phyloP scores from a whole-genome alignment of 2,797 vertebrate genomes.

The Pitangus sulphuratus region DNA sequence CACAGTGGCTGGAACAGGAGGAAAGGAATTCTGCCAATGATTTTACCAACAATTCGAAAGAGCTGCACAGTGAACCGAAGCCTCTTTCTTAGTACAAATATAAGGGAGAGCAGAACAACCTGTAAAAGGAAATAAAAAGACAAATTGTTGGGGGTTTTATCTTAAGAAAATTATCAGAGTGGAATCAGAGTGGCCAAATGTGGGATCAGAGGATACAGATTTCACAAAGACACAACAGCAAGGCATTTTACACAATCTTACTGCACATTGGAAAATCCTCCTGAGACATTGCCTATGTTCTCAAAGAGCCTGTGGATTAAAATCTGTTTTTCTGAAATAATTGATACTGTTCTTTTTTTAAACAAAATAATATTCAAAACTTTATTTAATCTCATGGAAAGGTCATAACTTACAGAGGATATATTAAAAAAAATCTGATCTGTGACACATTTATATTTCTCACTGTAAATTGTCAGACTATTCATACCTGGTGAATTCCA shows the following conservation, averaged over 20 bases:
- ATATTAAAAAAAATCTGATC: neutral
- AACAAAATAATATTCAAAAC: neutral
- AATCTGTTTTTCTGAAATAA: neutral
- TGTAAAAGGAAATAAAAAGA: conserved; percentile 60
- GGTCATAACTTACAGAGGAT: neutral
- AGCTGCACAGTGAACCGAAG: conserved; percentile 66
- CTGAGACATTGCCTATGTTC: neutral
- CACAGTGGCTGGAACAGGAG: conserved; percentile 79
- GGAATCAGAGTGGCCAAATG: neutral
- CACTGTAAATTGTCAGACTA: neutral
- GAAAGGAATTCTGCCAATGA: conserved; percentile 69
- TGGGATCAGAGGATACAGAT: neutral
- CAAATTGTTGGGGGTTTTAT: neutral
- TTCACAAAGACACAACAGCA: neutral
- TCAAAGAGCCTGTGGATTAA: neutral
- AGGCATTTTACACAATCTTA: neutral
- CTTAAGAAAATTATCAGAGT: neutral
- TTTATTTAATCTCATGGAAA: neutral
- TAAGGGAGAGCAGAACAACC: conserved; percentile 71
- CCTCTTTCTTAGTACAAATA: conserved; percentile 68
- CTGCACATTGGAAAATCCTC: neutral
- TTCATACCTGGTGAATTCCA: neutral
- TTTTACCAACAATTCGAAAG: conserved; percentile 71
- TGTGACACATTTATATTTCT: neutral
- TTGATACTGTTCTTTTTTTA: neutral